A percentile compares a stretch with the other conserved stretches of the same genome.
Conservation (phyloP, 2,888 invertebrate genomes). For the Metopia argyrocephala region DNA sequence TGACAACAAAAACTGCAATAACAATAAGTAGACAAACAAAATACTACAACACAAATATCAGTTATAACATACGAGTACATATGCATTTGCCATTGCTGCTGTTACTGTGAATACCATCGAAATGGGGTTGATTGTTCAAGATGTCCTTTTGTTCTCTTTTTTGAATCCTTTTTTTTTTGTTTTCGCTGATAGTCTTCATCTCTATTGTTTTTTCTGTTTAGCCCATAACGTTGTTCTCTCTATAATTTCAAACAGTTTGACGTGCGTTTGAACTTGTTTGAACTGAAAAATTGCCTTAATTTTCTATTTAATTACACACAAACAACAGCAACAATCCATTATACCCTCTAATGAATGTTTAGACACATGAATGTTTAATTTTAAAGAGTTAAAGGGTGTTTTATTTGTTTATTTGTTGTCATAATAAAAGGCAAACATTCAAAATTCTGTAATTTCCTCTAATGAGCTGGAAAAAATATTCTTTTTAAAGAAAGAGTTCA, state of each 20-base stretch:
- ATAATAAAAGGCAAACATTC: no score
- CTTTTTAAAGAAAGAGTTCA: no score
- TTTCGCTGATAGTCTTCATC: conserved; percentile 38
- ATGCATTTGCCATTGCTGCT: conserved; percentile 17
- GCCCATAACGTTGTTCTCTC: no score
- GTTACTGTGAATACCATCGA: conserved; percentile 32
- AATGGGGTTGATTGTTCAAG: conserved; percentile 39
- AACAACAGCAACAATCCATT: conserved; percentile 49
- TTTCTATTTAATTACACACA: conserved; percentile 67
- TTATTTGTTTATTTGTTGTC: no score
- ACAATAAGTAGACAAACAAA: background rate
- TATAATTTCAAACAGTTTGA: no score
- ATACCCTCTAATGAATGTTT: conserved; percentile 8
- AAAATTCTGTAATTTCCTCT: no score
- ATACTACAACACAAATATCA: conserved; percentile 3
- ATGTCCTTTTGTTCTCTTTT: conserved; percentile 43
- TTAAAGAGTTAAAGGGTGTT: conserved; percentile 35
- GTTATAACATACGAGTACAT: background rate
- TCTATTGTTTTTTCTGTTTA: conserved; percentile 61
- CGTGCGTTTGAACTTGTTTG: conserved; percentile 52
- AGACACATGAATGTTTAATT: no score
- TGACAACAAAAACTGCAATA: conserved; percentile 13
- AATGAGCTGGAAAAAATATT: no score
- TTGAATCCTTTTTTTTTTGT: conserved; percentile 10
- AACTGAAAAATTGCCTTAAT: conserved; percentile 60